Evolutionary conservation across 2,888 invertebrate species (phyloP), one percentile per base, ranked within the genome.

Genomic region (Homarus gammarus): DNA sequence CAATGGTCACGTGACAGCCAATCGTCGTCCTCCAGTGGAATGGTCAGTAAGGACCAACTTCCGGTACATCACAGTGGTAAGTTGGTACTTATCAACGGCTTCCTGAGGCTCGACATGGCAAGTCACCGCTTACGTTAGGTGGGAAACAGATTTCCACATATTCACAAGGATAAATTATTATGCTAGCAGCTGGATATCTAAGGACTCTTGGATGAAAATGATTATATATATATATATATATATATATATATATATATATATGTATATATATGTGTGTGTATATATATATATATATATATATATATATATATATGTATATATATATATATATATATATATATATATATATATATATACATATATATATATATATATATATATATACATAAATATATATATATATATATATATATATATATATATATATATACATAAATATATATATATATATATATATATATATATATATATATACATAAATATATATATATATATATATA

Each of bases 161-260:
- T 73, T 88, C 87, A 88, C 83, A 88, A 88, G 87, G 64, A 88
- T 83, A 88, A 88, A 88, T 83, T 68, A 83, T 83, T 83, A 72
- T 82, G 87, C 64, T 73, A 88, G 87, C 87, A 44, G 56, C 49
- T 88, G 83, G 87, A 88, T 82, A 77, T 72, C n/a, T 75, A 33
- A 75, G 51, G 79, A 64, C 44, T 68, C 64, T 51, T 78, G 81
- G 44, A 64, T 51, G 73, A 56, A 70, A 72, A 36, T 64, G 73
- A n/a, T 33, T 40, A 81, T 15, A 64, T 61, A 38, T 51, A 75
- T 44, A 75, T 22, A 68, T 68, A 68, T 31, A 68, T 31, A 68
- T 31, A 31, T 31, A 68, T 68, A 68, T 68, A 44, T 44, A 44
- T 44, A 44, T 44, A 44, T 44, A 44, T 44, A 44, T 44, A 44